phyloP scores from a whole-genome alignment of 2,888 invertebrate species.

The Tholera decimalis region DNA sequence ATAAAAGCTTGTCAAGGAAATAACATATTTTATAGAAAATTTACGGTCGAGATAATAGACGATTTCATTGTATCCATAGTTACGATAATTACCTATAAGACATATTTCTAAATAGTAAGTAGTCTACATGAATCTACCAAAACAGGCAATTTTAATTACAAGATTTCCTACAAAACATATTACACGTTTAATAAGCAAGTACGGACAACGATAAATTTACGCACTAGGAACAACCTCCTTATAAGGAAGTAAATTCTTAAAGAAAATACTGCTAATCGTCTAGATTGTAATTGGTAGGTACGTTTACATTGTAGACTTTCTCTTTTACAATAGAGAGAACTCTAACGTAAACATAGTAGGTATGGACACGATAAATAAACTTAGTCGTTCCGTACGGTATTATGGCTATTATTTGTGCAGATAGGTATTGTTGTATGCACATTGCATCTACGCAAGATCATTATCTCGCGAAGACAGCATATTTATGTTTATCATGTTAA shows the following conservation, averaged over 20 bases:
- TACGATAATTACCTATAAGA: no score
- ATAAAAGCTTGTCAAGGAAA: not conserved
- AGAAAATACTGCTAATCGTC: slow-evolving; percentile 49
- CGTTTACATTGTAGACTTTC: slow-evolving; percentile 41
- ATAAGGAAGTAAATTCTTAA: slow-evolving; percentile 42
- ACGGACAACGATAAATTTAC: slow-evolving; percentile 1
- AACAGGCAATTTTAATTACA: not conserved
- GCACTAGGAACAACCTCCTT: slow-evolving; percentile 37
- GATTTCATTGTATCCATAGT: not conserved
- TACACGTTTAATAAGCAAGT: slow-evolving; percentile 18
- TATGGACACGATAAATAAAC: slow-evolving; percentile 35
- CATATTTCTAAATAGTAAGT: not conserved
- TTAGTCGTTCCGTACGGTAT: slow-evolving; percentile 11
- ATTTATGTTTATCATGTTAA: no score
- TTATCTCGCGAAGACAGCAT: slow-evolving; percentile 7
- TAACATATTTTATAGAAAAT: no score
- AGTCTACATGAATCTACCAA: not conserved
- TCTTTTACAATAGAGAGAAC: slow-evolving; percentile 47
- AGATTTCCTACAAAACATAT: slow-evolving; percentile 30
- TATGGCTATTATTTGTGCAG: slow-evolving; percentile 22
- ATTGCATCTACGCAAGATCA: not conserved
- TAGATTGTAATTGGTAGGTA: slow-evolving; percentile 41
- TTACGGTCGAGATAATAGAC: no score
- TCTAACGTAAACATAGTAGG: slow-evolving; percentile 36
- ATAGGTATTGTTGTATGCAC: slow-evolving; percentile 19